phyloP scores from a whole-genome alignment of 2,113 vertebrate genomes.

The Oncorhynchus mykiss region DNA sequence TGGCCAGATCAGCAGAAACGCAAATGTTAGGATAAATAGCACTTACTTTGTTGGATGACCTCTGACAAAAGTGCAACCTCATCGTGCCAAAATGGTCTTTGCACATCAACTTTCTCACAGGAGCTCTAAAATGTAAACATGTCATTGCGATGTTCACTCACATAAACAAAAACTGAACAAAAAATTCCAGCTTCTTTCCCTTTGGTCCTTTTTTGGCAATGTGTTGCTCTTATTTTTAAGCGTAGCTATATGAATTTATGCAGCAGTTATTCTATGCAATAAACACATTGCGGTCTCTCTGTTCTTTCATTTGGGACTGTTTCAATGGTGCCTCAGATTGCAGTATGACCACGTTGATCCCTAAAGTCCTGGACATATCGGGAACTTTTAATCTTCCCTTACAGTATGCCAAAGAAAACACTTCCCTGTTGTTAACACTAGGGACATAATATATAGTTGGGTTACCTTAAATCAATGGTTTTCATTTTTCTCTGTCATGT shows the following conservation, averaged over 20 bases:
- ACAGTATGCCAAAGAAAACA: constrained; percentile 30
- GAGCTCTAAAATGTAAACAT: constrained; percentile 44
- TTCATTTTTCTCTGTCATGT: constrained; percentile 38
- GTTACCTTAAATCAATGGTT: constrained; percentile 49
- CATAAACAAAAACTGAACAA: neutral
- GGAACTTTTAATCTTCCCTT: constrained; percentile 12
- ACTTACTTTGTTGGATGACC: constrained; percentile 57
- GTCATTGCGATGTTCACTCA: constrained; percentile 21
- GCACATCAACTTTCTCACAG: constrained; percentile 22
- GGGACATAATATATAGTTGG: constrained; percentile 58
- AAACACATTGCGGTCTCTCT: constrained; percentile 9
- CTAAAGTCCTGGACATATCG: constrained; percentile 21
- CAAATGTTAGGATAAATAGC: constrained; percentile 33
- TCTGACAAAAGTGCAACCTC: constrained; percentile 32
- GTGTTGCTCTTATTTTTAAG: neutral
- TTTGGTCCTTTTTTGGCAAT: constrained; percentile 6
- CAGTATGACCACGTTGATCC: constrained; percentile 27
- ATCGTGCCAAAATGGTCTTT: no score
- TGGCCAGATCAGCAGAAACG: constrained; percentile 16
- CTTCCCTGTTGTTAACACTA: constrained; percentile 44
- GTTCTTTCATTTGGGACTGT: constrained; percentile 9
- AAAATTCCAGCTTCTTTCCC: constrained; percentile 5
- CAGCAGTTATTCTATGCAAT: neutral
- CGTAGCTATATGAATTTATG: neutral
- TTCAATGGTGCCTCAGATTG: constrained; percentile 11